These are phyloP conservation scores for Drosophila austrosaltans DNA, from an alignment of 2,888 invertebrate genomes.

Conservation along the genomic window DNA sequence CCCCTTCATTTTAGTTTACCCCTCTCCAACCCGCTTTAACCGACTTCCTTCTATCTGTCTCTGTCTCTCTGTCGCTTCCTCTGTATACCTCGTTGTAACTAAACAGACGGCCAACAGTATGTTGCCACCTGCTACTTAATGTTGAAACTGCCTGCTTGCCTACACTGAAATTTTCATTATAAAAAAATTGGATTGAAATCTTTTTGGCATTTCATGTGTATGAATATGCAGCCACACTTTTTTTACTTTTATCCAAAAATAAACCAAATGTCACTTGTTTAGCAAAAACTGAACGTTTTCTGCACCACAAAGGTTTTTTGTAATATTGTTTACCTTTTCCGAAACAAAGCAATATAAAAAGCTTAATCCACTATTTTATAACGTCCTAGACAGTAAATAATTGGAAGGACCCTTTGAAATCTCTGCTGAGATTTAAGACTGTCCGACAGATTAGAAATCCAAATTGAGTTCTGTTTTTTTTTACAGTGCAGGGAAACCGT, in stretches of 20 bases:
- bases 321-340: too few species aligned
- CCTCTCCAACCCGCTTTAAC: background rate
- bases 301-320: too few species aligned
- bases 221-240: background rate
- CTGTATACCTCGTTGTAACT: constrained; percentile 34
- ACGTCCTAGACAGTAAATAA: too few species aligned
- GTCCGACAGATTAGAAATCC: background rate
- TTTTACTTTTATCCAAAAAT: background rate
- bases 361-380: too few species aligned
- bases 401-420: too few species aligned
- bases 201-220: background rate
- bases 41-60: background rate
- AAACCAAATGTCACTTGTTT: background rate
- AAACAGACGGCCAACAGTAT: constrained; percentile 46
- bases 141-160: constrained; percentile 25
- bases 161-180: constrained; percentile 19
- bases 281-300: too few species aligned
- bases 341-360: too few species aligned
- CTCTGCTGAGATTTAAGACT: too few species aligned
- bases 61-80: background rate
- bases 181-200: background rate
- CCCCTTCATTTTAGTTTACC: background rate
- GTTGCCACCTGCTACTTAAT: constrained; percentile 52
- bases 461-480: constrained; percentile 10
- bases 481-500: constrained; percentile 26